Evolutionary conservation across 2,113 vertebrate genomes (phyloP).

Genomic region (Ranitomeya imitator): DNA sequence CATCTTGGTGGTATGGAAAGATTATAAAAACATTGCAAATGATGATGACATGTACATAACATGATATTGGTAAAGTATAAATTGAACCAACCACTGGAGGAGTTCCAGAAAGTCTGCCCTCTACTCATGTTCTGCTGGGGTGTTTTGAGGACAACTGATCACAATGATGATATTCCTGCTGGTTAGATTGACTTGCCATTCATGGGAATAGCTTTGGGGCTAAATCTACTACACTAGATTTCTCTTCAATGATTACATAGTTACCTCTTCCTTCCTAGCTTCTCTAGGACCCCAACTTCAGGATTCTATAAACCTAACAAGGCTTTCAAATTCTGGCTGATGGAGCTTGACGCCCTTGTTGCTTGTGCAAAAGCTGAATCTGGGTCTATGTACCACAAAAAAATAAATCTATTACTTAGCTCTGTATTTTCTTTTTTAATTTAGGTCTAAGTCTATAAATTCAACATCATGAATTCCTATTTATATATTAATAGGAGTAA

Average conservation of each 20-base stretch:
- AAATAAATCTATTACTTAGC: not conserved
- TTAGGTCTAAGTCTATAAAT: not conserved
- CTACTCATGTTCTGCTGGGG: not conserved
- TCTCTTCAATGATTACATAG: not conserved
- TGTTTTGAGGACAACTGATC: not conserved
- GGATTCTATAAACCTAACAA: not conserved
- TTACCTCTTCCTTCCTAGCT: not conserved
- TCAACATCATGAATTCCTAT: not conserved
- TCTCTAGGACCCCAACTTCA: not conserved
- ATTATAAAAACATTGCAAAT: not conserved
- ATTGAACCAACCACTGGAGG: not conserved
- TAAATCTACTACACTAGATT: not conserved
- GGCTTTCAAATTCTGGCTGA: not conserved
- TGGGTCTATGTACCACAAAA: not conserved
- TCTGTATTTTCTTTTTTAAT: no score
- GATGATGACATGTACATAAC: not conserved
- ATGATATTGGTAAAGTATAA: not conserved
- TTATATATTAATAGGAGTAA: slow-evolving; percentile 9
- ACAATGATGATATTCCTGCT: not conserved
- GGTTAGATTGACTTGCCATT: not conserved
- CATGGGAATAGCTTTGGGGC: not conserved
- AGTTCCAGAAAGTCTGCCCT: not conserved
- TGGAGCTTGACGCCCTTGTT: not conserved
- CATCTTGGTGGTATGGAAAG: not conserved
- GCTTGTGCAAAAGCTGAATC: not conserved